A percentile compares a stretch with the other conserved stretches of the same genome.
Evolutionary conservation across 2,888 invertebrate species (phyloP).

Genomic region (Meganola albula): DNA sequence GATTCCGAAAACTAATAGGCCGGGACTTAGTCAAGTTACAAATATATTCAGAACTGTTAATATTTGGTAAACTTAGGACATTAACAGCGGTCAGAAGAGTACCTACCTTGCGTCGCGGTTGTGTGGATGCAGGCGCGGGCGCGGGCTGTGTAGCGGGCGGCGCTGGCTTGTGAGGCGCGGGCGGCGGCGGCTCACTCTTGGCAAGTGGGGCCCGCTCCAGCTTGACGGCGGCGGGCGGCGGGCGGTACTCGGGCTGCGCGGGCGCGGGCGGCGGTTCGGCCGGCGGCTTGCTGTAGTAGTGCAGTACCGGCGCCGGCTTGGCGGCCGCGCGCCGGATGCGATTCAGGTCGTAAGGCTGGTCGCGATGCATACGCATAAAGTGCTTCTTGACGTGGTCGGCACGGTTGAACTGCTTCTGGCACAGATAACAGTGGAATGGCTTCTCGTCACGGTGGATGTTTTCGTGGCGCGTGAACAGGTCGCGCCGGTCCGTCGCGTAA

Average conservation of each 20-base stretch:
- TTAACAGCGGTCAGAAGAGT: not conserved
- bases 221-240: conserved; percentile 44
- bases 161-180: conserved; percentile 26
- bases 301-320: conserved; percentile 71
- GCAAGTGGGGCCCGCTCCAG: conserved; percentile 57
- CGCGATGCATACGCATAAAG: conserved; percentile 93
- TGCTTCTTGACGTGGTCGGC: conserved; percentile 97
- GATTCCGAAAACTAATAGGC: too few relatives aligned
- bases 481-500: conserved; percentile 93
- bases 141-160: conserved; percentile 21
- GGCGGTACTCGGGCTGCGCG: conserved; percentile 32
- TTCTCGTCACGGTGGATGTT: conserved; percentile 96
- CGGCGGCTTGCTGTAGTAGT: conserved; percentile 48
- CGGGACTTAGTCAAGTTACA: too few relatives aligned
- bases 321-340: conserved; percentile 83
- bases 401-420: conserved; percentile 94
- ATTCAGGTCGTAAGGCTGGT: conserved; percentile 90
- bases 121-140: conserved; percentile 18
- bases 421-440: conserved; percentile 95
- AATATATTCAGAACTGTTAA: too few relatives aligned
- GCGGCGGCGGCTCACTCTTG: conserved; percentile 45
- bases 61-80: too few relatives aligned
- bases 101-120: conserved; percentile 36
- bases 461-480: conserved; percentile 93
- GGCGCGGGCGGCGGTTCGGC: conserved; percentile 70